Evolutionary conservation across 1,140 invertebrate genomes (phyloP).

Genomic region (Papilio polyxenes): DNA sequence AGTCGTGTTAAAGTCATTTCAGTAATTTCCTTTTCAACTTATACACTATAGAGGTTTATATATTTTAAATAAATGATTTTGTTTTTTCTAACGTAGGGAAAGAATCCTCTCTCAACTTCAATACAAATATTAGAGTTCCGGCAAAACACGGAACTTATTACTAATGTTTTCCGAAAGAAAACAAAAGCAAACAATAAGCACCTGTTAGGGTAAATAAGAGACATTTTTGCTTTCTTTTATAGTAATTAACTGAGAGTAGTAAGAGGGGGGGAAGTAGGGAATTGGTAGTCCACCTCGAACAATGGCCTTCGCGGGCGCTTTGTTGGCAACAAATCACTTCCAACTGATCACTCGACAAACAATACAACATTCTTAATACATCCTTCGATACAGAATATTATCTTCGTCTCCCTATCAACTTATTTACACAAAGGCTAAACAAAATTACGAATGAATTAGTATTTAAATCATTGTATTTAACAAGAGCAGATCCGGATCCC

Average conservation of each 20-base stretch:
- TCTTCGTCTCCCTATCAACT: neutral
- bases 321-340: slow-evolving; percentile 37
- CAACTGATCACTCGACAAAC: slow-evolving; percentile 32
- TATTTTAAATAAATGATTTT: neutral
- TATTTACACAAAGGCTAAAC: neutral
- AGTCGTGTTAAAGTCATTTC: neutral
- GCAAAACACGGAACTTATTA: neutral
- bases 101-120: neutral
- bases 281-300: neutral
- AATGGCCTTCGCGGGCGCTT: slow-evolving; percentile 31
- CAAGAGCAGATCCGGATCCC: neutral
- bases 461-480: neutral
- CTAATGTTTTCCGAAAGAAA: neutral
- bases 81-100: neutral
- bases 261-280: neutral
- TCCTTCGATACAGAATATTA: neutral
- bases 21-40: neutral
- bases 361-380: neutral
- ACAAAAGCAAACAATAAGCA: slow-evolving; percentile 33
- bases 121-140: neutral
- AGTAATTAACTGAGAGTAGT: slow-evolving; percentile 32
- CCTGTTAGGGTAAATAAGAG: slow-evolving; percentile 32
- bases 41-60: neutral
- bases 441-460: neutral
- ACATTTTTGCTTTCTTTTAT: slow-evolving; percentile 39